Conservation (phyloP, 2,888 invertebrate species). For the Drosophila nigritarsus region DNA sequence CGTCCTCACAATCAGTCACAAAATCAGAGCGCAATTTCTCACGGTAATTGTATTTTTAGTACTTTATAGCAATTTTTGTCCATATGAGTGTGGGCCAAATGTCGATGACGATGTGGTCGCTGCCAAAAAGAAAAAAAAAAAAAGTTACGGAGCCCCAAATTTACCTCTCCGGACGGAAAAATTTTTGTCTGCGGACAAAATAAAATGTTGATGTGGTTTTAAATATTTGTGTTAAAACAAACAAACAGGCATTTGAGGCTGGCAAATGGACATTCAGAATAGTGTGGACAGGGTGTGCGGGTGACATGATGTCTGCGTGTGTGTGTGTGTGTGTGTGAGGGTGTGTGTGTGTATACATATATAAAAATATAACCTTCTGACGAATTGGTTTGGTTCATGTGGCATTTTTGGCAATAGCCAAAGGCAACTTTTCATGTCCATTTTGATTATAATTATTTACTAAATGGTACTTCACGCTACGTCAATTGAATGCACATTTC, state of each 20-base stretch:
- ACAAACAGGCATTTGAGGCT: constrained; percentile 74
- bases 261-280: constrained; percentile 78
- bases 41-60: constrained; percentile 84
- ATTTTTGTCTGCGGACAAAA: constrained; percentile 58
- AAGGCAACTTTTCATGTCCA: constrained; percentile 66
- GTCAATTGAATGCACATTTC: background rate
- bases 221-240: constrained; percentile 72
- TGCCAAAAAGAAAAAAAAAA: background rate
- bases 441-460: constrained; percentile 73
- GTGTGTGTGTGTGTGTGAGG: constrained; percentile 9
- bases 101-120: constrained; percentile 56
- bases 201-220: constrained; percentile 79
- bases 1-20: constrained; percentile 81
- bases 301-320: constrained; percentile 11
- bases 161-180: constrained; percentile 53
- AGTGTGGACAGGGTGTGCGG: constrained; percentile 46
- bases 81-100: constrained; percentile 73
- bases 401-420: constrained; percentile 66
- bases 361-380: constrained; percentile 63
- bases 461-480: background rate
- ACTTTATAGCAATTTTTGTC: constrained; percentile 82
- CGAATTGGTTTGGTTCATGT: constrained; percentile 40
- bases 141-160: constrained; percentile 29
- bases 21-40: constrained; percentile 78
- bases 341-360: constrained; percentile 22